Evolutionary conservation across 2,113 vertebrate species (phyloP).

Genomic region (Sceloporus tristichus): DNA sequence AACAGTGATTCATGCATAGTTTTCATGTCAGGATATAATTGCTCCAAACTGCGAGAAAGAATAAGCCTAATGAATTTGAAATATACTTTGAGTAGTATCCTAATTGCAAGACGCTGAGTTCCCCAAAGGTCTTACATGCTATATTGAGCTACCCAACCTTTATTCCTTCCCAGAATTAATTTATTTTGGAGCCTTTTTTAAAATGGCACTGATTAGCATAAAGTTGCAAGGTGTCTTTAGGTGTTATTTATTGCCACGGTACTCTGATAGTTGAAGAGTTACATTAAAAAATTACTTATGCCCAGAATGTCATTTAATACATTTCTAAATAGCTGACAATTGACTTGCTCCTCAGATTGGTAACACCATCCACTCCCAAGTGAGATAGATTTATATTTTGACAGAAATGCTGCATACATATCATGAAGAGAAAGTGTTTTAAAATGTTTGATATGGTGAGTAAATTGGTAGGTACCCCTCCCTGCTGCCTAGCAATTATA

Average conservation of each 20-base stretch:
- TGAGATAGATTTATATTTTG: conserved; percentile 1
- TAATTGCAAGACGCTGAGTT: conserved; percentile 24
- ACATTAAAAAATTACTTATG: neutral
- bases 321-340: conserved; percentile 18
- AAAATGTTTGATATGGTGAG: neutral
- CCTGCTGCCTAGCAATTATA: neutral
- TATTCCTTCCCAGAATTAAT: conserved; percentile 39
- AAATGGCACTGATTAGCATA: conserved; percentile 19
- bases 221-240: conserved; percentile 7
- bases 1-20: neutral
- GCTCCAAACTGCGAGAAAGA: conserved; percentile 5
- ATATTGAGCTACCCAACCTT: conserved; percentile 32
- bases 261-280: conserved; percentile 3
- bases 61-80: conserved; percentile 40
- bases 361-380: neutral
- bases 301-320: conserved; percentile 12
- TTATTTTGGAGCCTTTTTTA: neutral
- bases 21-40: conserved; percentile 2
- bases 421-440: neutral
- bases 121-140: conserved; percentile 35
- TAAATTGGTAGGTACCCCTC: neutral
- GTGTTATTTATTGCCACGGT: conserved; percentile 8
- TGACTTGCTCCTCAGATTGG: neutral
- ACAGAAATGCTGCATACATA: neutral
- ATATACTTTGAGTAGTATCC: conserved; percentile 33